These are phyloP conservation scores for Drosophila anceps DNA, from an alignment of 2,888 invertebrate genomes.

Conservation along the genomic window DNA sequence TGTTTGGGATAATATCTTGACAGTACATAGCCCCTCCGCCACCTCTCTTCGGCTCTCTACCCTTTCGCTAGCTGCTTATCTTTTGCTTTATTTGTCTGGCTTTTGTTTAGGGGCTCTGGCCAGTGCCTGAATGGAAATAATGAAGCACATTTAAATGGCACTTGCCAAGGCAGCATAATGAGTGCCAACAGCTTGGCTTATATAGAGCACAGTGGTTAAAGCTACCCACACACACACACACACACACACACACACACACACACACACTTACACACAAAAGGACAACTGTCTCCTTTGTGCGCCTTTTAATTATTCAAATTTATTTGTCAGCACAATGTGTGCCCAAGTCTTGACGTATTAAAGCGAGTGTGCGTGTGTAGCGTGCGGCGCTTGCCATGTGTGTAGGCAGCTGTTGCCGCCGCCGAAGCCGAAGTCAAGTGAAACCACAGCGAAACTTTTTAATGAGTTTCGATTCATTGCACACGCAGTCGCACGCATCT, in stretches of 20 bases:
- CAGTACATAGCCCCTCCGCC: not conserved
- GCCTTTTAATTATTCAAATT: slow-evolving; percentile 78
- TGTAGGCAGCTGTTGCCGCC: slow-evolving; percentile 52
- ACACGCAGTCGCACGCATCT: slow-evolving; percentile 38
- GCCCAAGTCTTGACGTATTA: slow-evolving; percentile 41
- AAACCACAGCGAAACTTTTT: slow-evolving; percentile 77
- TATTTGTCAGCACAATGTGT: slow-evolving; percentile 71
- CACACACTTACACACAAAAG: too few relatives aligned
- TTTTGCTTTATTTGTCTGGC: slow-evolving; percentile 68
- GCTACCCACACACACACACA: slow-evolving; percentile 7
- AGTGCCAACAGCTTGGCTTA: slow-evolving; percentile 36
- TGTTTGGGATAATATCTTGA: slow-evolving; percentile 26
- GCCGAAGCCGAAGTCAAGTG: slow-evolving; percentile 36
- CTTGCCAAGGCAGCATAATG: slow-evolving; percentile 51
- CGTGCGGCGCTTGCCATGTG: slow-evolving; percentile 10
- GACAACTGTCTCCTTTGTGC: slow-evolving; percentile 72
- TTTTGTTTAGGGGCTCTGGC: slow-evolving; percentile 44
- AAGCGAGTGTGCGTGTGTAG: slow-evolving; percentile 12
- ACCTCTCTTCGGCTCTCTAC: not conserved
- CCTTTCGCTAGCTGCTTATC: slow-evolving; percentile 57
- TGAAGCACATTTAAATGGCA: slow-evolving; percentile 68
- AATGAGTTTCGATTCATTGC: slow-evolving; percentile 82
- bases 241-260: slow-evolving; percentile 4
- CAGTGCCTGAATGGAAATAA: slow-evolving; percentile 56
- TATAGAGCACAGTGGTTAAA: not conserved